Base-by-base conservation (phyloP, 2,888 invertebrate species). In the Volucella inflata region DNA sequence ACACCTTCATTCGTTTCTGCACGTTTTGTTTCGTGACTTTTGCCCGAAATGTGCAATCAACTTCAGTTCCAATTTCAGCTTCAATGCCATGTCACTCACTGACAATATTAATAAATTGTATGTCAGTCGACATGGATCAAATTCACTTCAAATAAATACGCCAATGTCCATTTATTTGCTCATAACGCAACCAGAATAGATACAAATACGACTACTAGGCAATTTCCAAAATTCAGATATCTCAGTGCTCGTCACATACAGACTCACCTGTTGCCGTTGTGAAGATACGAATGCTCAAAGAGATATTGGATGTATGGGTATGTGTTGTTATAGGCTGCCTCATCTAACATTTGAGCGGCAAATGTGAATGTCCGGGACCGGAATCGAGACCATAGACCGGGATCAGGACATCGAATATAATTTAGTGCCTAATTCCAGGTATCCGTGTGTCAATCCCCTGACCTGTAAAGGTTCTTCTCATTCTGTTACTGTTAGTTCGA, bases 391-490 rank as follows among this genome's bases (percentile, higher is more conserved):
- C 30, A 30, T 30, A 30, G 30, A 30, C 30, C 30, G 30, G 6
- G 30, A 21, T 30, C 4, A 30, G 30, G 30, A 6, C 36, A 55
- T 70, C 75, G 75, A 75, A 70, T 60, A 79, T 84, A 79, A 84
- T 84, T 84, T 84, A 84, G 74, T 84, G 38, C 74, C 74, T 65
- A 74, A 64, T 83, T 75, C 55, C 74, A 78, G 64, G 78, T 68
- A 78, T 68, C 11, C 55, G 17, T 44, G 36, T 74, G 78, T 74
- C 68, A 84, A 84, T 79, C 42, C 55, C n/a, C 36, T 67, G 74
- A 48, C 59, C 42, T 62, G 30, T 30, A 30, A 2, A 30, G 30
- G 4, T 79, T 38, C 16, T 11, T 64, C 64, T 10, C 53, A 30
- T 48, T 14, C 1, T 36, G 40, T 48, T 42, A 17, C 30, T 59